Conservation (phyloP, 2,888 invertebrate genomes). For the Scelioninae gen. 2 region DNA sequence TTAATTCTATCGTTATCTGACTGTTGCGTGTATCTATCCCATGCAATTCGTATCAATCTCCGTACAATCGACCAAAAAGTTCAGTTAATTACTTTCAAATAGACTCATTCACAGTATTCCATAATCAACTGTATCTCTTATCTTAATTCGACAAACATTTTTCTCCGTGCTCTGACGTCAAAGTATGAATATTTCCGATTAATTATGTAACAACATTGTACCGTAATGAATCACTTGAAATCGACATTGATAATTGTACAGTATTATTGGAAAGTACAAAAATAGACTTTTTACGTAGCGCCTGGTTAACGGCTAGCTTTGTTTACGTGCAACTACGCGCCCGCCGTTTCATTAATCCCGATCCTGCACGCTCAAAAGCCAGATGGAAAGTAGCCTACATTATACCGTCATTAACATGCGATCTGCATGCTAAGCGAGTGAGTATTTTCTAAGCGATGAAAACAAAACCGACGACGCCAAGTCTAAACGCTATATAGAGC, state of each 20-base stretch:
- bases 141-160: too few species aligned
- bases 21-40: too few species aligned
- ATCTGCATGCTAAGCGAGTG: conserved; percentile 66
- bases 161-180: too few species aligned
- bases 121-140: too few species aligned
- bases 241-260: conserved; percentile 37
- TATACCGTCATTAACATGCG: conserved; percentile 63
- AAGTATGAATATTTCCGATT: conserved; percentile 27
- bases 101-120: too few species aligned
- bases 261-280: conserved; percentile 43
- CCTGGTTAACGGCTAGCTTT: conserved; percentile 43
- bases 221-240: conserved; percentile 52
- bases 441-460: conserved; percentile 65
- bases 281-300: conserved; percentile 45
- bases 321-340: conserved; percentile 50
- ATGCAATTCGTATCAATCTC: too few species aligned
- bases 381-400: conserved; percentile 68
- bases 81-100: too few species aligned
- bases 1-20: too few species aligned
- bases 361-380: conserved; percentile 58
- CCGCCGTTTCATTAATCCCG: conserved; percentile 63
- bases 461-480: conserved; percentile 63
- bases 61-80: too few species aligned
- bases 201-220: conserved; percentile 52
- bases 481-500: conserved; percentile 63